Base-by-base conservation (phyloP, 2,888 invertebrate species). In the Idaea aversata region DNA sequence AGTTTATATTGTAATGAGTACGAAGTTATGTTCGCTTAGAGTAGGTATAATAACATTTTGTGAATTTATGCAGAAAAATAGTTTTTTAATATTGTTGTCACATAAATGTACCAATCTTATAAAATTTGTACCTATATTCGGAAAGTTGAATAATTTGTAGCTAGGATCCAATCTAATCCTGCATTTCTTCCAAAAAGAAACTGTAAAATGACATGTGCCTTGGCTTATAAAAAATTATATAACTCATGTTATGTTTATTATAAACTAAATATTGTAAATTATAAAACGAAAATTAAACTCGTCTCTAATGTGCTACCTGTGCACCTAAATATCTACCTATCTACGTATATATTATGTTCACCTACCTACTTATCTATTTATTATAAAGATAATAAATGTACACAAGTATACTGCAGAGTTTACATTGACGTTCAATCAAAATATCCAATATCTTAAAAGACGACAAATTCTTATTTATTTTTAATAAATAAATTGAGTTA, bases 31-130 rank as follows among this genome's bases (percentile, higher is more conserved):
- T 93, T 93, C 87, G 91, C 92, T 92, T 93, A 93, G 92, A 88
- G 88, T 91, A 91, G 90, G 87, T 88, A 86, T 89, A 89, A 90
- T 86, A 25, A 25, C 25, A 91, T 90, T 92, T 90, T 90, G 85
- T 88, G 91, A 90, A 89, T 90, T 91, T 91, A 91, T 88, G 91
- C 92, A 91, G 90, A 91, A 90, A 87, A 80, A 91, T 91, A 91
- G 91, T 92, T 93, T 93, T 93, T 91, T 93, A 92, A 93, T 90
- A 91, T 91, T 93, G 91, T 91, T 93, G 90, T 93, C 92, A 92
- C 88, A 87, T 90, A 86, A 90, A 91, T 91, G 91, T 93, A 92
- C 92, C 92, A 93, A 91, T 91, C 91, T 90, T 90, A 90, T 87
- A 87, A 90, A 87, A 88, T 86, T 90, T 90, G 91, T 91, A 91